Percentiles rank a stretch among this genome's conserved stretches.
phyloP scores from a whole-genome alignment of 2,888 invertebrate genomes.

The Leucozona laternaria region DNA sequence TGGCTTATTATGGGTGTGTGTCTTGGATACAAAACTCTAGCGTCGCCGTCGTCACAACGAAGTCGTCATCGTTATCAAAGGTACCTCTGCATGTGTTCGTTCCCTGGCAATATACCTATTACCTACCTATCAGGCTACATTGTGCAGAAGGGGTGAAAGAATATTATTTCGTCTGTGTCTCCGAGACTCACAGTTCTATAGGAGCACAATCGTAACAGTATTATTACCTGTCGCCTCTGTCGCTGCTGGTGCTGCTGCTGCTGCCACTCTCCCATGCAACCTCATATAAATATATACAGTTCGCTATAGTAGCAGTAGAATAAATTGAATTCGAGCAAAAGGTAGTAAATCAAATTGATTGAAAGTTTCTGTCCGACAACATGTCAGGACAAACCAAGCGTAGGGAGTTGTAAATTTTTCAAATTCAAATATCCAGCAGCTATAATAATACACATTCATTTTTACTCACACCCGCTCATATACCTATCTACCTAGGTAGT shows the following conservation, averaged over 20 bases:
- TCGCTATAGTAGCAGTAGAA: slow-evolving; percentile 29
- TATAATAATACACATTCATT: slow-evolving; percentile 4
- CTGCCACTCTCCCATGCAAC: background rate
- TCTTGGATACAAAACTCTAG: slow-evolving; percentile 56
- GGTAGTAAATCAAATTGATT: slow-evolving; percentile 75
- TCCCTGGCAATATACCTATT: background rate
- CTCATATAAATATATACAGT: background rate
- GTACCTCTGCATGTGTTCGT: background rate
- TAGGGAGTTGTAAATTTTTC: slow-evolving; percentile 69
- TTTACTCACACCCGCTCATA: too few species aligned
- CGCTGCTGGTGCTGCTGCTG: background rate
- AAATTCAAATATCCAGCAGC: slow-evolving; percentile 60
- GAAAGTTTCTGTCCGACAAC: slow-evolving; percentile 67
- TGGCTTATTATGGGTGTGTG: slow-evolving; percentile 67
- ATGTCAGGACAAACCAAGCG: slow-evolving; percentile 56
- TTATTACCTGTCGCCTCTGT: slow-evolving; percentile 60
- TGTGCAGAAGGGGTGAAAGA: background rate
- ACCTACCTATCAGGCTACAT: background rate
- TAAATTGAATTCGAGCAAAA: slow-evolving; percentile 70
- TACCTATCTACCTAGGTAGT: too few species aligned
- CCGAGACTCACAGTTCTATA: background rate
- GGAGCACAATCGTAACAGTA: slow-evolving; percentile 36
- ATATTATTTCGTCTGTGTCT: slow-evolving; percentile 26
- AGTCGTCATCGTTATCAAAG: slow-evolving; percentile 18
- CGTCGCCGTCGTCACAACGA: slow-evolving; percentile 18